Base-by-base conservation (phyloP, 2,113 vertebrate genomes). In the Sprattus sprattus region DNA sequence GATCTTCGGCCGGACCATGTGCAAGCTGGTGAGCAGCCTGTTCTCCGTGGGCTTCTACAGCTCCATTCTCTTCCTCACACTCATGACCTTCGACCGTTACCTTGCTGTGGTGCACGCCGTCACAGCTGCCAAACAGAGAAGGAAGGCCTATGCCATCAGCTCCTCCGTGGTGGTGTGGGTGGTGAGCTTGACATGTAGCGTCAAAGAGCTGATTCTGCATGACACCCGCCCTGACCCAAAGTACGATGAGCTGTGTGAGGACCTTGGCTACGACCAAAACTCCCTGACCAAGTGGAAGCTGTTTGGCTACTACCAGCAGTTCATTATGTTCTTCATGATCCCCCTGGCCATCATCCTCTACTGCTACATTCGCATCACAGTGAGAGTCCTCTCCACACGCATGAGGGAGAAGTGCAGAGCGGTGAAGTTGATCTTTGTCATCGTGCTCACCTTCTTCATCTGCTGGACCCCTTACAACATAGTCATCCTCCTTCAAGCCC, bases 391-490 rank as follows among this genome's bases (percentile, higher is more conserved):
- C 44, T 92, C 90, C 81, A 95, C 93, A 0, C 93, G 93, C 50
- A 93, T 95, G 88, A 92, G 13, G 54, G 92, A 94, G 84, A 95
- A 95, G 85, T 93, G 92, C 83, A 92, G 92, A 0, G 89, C 95
- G 9, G 90, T 96, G 67, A 95, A 93, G 82, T 92, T 96, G 47
- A 95, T 96, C 32, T 95, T 95, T 6, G 22, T 95, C 64, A 95
- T 95, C 10, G 88, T 95, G 78, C 90, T 95, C 45, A 91, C 91
- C 0, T 96, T 95, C 85, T 95, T 95, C 3, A 15, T 85, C 60
- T 96, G 95, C 86, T 96, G 95, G 95, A 95, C 94, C 0, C 95
- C 95, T 7, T 96, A 93, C 91, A 96, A 96, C 0, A n/a, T 95
- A 0, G 93, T 95, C 81, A 89, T 94, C 45, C 91, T 96, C 15